Evolutionary conservation across 2,888 invertebrate genomes (phyloP).

Genomic region (Tipula confusa): DNA sequence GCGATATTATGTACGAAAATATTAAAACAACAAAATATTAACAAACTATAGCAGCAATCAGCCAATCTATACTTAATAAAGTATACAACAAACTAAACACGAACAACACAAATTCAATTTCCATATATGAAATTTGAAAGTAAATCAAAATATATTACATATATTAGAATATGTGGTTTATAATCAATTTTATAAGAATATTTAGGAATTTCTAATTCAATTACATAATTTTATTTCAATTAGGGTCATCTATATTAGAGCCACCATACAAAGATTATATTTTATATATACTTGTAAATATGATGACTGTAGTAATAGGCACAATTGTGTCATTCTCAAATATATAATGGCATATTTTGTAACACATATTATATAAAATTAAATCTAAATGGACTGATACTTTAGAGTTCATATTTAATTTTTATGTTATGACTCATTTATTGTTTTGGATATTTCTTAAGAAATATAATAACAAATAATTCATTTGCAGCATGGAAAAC

Average conservation of each 20-base stretch:
- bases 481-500: not conserved
- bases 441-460: not conserved
- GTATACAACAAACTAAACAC: not conserved
- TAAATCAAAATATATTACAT: not conserved
- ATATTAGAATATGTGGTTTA: not conserved
- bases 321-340: not conserved
- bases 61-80: not conserved
- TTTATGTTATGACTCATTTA: not conserved
- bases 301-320: not conserved
- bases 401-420: not conserved
- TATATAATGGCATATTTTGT: not conserved
- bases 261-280: not conserved
- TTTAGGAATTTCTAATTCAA: not conserved
- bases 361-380: not conserved
- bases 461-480: not conserved
- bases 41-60: too few species aligned
- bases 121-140: not conserved
- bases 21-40: not conserved
- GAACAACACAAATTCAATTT: not conserved
- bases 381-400: not conserved
- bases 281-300: not conserved
- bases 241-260: not conserved
- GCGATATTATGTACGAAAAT: not conserved
- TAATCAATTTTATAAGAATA: not conserved
- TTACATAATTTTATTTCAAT: not conserved